Percentiles rank a stretch among this genome's conserved stretches.
Conservation (phyloP, 1,140 invertebrate species). For the Ostrea edulis region DNA sequence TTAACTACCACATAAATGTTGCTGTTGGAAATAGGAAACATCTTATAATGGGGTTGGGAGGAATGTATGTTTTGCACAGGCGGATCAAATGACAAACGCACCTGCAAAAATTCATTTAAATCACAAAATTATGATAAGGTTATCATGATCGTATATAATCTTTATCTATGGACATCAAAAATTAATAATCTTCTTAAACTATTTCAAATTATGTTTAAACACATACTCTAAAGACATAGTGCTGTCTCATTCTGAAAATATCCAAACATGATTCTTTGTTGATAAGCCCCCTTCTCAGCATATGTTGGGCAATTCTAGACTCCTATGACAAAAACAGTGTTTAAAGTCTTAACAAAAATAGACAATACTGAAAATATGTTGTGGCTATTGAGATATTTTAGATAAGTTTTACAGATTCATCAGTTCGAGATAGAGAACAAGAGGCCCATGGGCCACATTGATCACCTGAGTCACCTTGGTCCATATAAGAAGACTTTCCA, state of each 20-base stretch:
- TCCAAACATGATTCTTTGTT: neutral
- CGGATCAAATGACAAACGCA: neutral
- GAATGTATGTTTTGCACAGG: neutral
- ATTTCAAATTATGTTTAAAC: neutral
- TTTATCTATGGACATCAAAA: too few species aligned
- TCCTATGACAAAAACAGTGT: neutral
- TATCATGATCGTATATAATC: neutral
- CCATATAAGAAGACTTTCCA: too few species aligned
- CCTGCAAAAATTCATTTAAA: neutral
- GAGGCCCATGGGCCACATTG: too few species aligned
- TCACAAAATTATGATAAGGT: neutral
- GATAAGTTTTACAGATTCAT: too few species aligned
- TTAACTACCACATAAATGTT: constrained; percentile 39
- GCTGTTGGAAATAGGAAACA: neutral
- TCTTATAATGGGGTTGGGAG: neutral
- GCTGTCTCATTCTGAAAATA: neutral
- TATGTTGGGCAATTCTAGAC: neutral
- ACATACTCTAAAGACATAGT: neutral
- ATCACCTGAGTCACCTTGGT: too few species aligned
- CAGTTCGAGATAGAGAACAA: too few species aligned
- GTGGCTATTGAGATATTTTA: too few species aligned
- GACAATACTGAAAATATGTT: neutral
- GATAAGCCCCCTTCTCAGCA: neutral
- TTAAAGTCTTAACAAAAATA: neutral
- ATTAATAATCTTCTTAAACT: neutral